These are phyloP conservation scores for Lycocerus yunnanus DNA, from an alignment of 2,888 invertebrate species.

Conservation along the genomic window DNA sequence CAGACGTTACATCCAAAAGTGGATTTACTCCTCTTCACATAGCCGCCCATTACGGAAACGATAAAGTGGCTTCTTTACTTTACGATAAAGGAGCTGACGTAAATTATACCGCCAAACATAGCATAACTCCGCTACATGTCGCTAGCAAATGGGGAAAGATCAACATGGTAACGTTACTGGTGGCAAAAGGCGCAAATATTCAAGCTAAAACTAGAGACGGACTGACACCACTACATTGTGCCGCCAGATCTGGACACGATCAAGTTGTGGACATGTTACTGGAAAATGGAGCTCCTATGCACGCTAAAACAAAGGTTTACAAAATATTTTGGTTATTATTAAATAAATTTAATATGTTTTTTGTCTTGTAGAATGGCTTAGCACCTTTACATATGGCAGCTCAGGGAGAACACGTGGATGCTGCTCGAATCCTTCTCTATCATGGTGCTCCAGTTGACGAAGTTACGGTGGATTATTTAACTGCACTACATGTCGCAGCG, in stretches of 20 bases:
- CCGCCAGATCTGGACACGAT: constrained; percentile 94
- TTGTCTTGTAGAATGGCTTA: constrained; percentile 73
- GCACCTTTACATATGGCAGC: constrained; percentile 99
- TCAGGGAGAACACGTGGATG: constrained; percentile 98
- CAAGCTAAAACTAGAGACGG: constrained; percentile 94
- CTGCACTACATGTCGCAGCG: constrained; percentile 94
- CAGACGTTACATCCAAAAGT: constrained; percentile 95
- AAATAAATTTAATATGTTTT: not conserved
- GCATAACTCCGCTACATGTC: constrained; percentile 97
- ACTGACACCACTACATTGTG: constrained; percentile 95
- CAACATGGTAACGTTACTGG: constrained; percentile 86
- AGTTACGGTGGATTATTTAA: constrained; percentile 97
- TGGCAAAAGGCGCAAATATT: constrained; percentile 88
- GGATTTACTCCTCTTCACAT: constrained; percentile 99
- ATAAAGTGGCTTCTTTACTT: constrained; percentile 87
- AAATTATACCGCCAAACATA: constrained; percentile 95
- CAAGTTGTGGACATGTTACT: constrained; percentile 89
- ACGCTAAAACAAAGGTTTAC: constrained; percentile 90
- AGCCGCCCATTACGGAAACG: constrained; percentile 97
- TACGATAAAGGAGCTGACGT: constrained; percentile 92
- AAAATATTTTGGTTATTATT: not conserved
- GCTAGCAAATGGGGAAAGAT: constrained; percentile 98
- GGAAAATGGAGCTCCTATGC: constrained; percentile 89
- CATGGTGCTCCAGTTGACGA: constrained; percentile 98
- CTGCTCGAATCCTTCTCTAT: constrained; percentile 87